These are phyloP conservation scores for Semaprochilodus insignis DNA, from an alignment of 2,797 vertebrate genomes.

Conservation along the genomic window DNA sequence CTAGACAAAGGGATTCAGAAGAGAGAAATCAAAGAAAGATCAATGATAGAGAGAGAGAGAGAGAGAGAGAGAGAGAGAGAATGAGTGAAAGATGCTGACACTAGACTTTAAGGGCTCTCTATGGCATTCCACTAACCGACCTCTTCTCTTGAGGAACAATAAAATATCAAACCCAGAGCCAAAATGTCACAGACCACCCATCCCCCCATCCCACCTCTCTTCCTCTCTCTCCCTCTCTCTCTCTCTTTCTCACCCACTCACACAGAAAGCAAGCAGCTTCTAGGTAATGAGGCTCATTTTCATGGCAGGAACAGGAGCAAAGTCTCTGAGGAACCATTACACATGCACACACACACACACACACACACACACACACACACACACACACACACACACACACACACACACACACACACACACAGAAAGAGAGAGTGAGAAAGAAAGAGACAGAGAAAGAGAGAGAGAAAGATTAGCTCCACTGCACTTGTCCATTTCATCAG, in stretches of 20 bases:
- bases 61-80: slow-evolving; percentile 7
- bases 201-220: slow-evolving; percentile 19
- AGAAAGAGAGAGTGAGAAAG: too few species aligned
- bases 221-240: not conserved
- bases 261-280: slow-evolving; percentile 26
- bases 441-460: too few species aligned
- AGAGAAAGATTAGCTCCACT: too few species aligned
- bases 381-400: too few species aligned
- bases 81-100: slow-evolving; percentile 35
- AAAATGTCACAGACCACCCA: slow-evolving; percentile 42
- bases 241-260: not conserved
- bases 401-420: too few species aligned
- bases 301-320: slow-evolving; percentile 41
- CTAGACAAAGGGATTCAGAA: not conserved
- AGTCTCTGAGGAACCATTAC: slow-evolving; percentile 27
- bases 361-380: not conserved
- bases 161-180: slow-evolving; percentile 45
- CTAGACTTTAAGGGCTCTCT: slow-evolving; percentile 31
- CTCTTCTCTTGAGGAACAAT: slow-evolving; percentile 35
- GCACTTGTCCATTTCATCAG: too few species aligned
- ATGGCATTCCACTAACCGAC: slow-evolving; percentile 43
- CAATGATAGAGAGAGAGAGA: not conserved
- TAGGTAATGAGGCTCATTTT: slow-evolving; percentile 58
- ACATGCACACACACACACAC: not conserved
- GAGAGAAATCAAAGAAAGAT: slow-evolving; percentile 9